Evolutionary conservation across 2,797 vertebrate genomes (phyloP), one percentile per base, ranked within the genome.

Genomic region (Harpagifer antarcticus): DNA sequence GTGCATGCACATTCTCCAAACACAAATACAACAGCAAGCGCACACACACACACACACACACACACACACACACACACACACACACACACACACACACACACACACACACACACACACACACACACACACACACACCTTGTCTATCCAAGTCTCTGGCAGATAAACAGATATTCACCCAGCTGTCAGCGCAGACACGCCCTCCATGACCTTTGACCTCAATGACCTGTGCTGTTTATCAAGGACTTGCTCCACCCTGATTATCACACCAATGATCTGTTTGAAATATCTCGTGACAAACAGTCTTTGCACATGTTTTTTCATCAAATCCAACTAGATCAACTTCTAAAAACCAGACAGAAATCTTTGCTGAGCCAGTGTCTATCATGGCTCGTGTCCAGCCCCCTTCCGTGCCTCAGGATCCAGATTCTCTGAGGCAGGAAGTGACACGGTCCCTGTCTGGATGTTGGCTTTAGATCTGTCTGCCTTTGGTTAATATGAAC

Each of bases 81-180:
- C 64, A 64, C 70, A 84, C 88, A n/a, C 68, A 80, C 78, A 77
- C 64, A 64, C 70, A 84, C 88, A n/a, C 68, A 80, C 78, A 77
- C 64, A 64, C 70, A 84, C 88, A n/a, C 68, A 80, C 78, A 77
- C 64, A 64, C 70, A 84, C 88, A n/a, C n/a, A n/a, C n/a, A n/a
- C n/a, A n/a, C 69, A 74, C 68, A 80, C 78, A 77, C 67, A 64
- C 70, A 84, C 88, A 83, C 75, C 79, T 67, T 64, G 66, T 82
- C 63, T 12, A 17, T 76, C 71, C 13, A 66, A 68, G 50, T 45
- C 70, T 82, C 58, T 50, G 10, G 20, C 69, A 88, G 67, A 89
- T 83, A 78, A 88, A 78, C 86, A 89, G 84, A 88, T 86, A 86
- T 83, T 42, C 42, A 74, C 74, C 66, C 71, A 72, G 73, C 80